Percentiles rank a stretch among this genome's conserved stretches.
phyloP scores from a whole-genome alignment of 2,888 invertebrate species.

The Iselma pallidipennis region DNA sequence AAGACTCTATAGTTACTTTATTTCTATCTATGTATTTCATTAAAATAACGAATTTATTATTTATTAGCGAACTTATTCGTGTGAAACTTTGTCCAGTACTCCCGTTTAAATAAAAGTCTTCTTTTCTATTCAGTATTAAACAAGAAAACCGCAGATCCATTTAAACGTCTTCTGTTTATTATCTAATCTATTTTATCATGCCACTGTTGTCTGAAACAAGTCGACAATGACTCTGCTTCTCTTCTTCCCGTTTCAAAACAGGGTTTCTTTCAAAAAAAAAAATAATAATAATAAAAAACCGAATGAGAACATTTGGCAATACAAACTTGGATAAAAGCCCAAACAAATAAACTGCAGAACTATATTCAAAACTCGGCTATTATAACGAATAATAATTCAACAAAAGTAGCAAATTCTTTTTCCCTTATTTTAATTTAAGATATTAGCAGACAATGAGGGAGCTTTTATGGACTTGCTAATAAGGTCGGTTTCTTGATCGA shows the following conservation, averaged over 20 bases:
- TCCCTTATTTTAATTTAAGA: background rate
- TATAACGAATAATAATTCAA: background rate
- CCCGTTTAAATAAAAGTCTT: too few relatives aligned
- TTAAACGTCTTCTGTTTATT: too few relatives aligned
- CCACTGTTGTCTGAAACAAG: background rate
- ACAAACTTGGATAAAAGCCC: background rate
- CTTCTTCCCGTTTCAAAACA: background rate
- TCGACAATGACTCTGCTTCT: background rate
- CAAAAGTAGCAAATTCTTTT: background rate
- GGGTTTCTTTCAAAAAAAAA: background rate
- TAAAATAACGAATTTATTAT: background rate
- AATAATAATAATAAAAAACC: too few relatives aligned
- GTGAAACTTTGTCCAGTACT: too few relatives aligned
- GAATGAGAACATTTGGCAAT: background rate
- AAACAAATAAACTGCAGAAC: background rate
- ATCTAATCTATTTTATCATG: background rate
- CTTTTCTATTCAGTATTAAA: too few relatives aligned
- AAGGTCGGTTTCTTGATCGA: background rate
- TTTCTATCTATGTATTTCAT: too few relatives aligned
- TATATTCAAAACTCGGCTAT: background rate
- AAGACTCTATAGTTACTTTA: too few relatives aligned
- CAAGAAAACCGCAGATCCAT: too few relatives aligned
- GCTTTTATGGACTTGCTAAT: background rate
- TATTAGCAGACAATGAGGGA: background rate
- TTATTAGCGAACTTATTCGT: too few relatives aligned